These are phyloP conservation scores for Corythoichthys intestinalis DNA, from an alignment of 2,113 vertebrate species.

Conservation along the genomic window DNA sequence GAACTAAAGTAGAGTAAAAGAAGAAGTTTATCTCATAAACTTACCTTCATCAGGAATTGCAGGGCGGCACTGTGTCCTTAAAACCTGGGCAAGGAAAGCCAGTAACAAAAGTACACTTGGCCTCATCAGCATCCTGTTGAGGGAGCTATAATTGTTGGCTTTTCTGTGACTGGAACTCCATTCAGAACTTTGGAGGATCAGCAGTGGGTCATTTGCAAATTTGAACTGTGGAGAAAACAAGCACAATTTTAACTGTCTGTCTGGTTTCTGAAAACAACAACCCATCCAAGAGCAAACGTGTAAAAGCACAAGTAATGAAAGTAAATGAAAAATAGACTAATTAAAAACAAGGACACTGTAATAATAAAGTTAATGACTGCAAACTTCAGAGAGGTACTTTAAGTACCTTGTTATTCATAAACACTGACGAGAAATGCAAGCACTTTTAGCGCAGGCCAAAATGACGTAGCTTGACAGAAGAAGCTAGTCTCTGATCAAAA, in stretches of 20 bases:
- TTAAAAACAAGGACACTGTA: background rate
- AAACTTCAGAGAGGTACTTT: slow-evolving; percentile 17
- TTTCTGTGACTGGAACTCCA: slow-evolving; percentile 61
- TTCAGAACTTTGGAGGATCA: slow-evolving; percentile 66
- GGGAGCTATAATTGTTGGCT: slow-evolving; percentile 60
- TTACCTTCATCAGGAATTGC: slow-evolving; percentile 69
- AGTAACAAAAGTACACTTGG: slow-evolving; percentile 66
- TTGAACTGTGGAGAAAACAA: slow-evolving; percentile 19
- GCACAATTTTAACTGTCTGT: background rate
- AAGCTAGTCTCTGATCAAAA: slow-evolving; percentile 14
- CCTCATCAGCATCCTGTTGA: slow-evolving; percentile 69
- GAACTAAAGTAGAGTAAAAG: background rate
- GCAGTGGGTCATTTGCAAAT: slow-evolving; percentile 50
- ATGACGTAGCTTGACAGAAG: slow-evolving; percentile 6
- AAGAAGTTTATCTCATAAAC: slow-evolving; percentile 5
- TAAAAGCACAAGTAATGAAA: background rate
- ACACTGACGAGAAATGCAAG: slow-evolving; percentile 30
- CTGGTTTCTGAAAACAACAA: background rate
- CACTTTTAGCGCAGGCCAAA: slow-evolving; percentile 5
- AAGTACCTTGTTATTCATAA: slow-evolving; percentile 23
- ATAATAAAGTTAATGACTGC: background rate
- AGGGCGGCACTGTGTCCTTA: slow-evolving; percentile 57
- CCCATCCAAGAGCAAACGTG: background rate
- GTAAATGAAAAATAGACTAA: too few relatives aligned
- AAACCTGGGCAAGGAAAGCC: slow-evolving; percentile 59